Evolutionary conservation across 1,140 invertebrate species (phyloP).

Genomic region (Halictus rubicundus): DNA sequence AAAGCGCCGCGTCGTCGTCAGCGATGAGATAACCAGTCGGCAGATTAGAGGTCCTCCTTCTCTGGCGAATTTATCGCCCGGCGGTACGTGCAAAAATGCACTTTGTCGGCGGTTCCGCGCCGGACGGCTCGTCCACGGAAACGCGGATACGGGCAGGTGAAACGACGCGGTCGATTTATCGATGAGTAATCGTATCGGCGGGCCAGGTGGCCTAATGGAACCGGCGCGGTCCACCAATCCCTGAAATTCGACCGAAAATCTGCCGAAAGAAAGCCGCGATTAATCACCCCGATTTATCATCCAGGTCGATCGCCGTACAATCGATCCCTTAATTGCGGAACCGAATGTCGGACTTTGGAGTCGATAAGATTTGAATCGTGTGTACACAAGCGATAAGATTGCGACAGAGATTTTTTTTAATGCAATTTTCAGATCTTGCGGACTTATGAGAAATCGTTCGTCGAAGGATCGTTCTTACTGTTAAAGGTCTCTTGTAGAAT

Average conservation of each 20-base stretch:
- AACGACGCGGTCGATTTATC: slow-evolving; percentile 41
- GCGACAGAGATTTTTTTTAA: background rate
- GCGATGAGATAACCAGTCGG: slow-evolving; percentile 59
- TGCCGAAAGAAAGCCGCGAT: background rate
- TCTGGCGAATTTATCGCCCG: slow-evolving; percentile 57
- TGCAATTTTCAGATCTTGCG: no score
- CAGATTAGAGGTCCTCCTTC: slow-evolving; percentile 61
- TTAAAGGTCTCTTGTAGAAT: no score
- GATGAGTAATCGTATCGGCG: slow-evolving; percentile 36
- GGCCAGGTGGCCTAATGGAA: slow-evolving; percentile 6
- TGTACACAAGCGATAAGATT: background rate
- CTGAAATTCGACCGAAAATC: slow-evolving; percentile 9
- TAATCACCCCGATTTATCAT: background rate
- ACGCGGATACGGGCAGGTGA: background rate
- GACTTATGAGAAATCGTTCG: no score
- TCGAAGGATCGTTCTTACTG: no score
- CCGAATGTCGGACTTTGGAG: background rate
- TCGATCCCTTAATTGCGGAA: background rate
- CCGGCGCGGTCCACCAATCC: slow-evolving; percentile 18
- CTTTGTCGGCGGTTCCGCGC: slow-evolving; percentile 55
- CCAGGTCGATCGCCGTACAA: background rate
- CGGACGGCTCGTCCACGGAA: slow-evolving; percentile 20
- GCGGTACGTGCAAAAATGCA: slow-evolving; percentile 65
- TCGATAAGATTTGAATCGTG: no score
- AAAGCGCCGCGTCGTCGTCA: slow-evolving; percentile 58